Conservation (phyloP, 2,797 vertebrate species). For the Artibeus lituratus region DNA sequence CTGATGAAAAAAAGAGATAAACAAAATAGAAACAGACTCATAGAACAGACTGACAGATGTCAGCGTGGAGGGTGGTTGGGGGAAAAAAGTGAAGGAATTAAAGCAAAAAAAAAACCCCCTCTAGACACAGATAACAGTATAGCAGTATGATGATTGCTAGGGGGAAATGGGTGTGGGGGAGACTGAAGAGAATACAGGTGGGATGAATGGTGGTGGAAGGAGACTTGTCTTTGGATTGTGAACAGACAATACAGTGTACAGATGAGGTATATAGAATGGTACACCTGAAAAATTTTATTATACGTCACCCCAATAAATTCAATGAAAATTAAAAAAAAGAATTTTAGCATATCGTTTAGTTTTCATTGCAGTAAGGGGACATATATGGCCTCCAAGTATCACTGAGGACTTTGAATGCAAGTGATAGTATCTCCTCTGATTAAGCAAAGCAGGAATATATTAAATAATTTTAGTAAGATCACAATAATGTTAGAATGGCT, state of each 20-base stretch:
- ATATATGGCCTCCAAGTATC: neutral
- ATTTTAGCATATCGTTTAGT: neutral
- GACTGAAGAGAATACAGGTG: neutral
- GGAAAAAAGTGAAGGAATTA: neutral
- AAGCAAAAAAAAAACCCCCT: neutral
- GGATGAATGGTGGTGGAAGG: neutral
- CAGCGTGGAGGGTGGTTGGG: neutral
- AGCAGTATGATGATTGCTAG: neutral
- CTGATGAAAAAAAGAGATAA: neutral
- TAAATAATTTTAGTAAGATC: neutral
- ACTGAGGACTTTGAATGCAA: neutral
- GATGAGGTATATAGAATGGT: neutral
- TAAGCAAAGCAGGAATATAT: neutral
- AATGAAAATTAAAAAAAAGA: neutral
- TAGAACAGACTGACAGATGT: neutral
- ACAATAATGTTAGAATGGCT: neutral
- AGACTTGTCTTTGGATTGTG: neutral
- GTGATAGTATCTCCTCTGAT: neutral
- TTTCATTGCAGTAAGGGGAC: neutral
- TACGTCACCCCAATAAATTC: neutral
- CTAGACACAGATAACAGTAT: neutral
- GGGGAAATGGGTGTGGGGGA: neutral
- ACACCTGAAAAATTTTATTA: neutral
- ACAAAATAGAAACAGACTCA: neutral
- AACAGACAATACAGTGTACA: neutral